Base-by-base conservation (phyloP, 2,888 invertebrate species). In the Aleiodes alternator region DNA sequence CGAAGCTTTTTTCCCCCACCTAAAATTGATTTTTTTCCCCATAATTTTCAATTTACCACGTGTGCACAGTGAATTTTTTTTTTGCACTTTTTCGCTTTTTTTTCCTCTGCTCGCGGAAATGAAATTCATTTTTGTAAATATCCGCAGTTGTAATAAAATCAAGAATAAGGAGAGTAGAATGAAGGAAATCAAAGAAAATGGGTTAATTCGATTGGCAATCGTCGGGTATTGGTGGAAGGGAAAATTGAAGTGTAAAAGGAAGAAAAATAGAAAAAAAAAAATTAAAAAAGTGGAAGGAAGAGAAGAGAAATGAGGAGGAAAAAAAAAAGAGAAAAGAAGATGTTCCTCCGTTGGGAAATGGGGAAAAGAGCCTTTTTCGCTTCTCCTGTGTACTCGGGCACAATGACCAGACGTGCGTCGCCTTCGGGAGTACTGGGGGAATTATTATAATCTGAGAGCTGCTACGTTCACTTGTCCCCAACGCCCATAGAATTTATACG, bases 401-500 rank as follows among this genome's bases (percentile, higher is more conserved):
- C 77, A 69, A 64, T 56, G 69, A 51, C 34, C 75, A 80, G 79
- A 81, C 80, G 80, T 80, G 80, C 69, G 23, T 70, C n/a, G 80
- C 79, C 79, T 81, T 75, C 56, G 53, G 59, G 72, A 75, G 59
- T 68, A 71, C 50, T 14, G 66, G 31, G 31, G 34, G 51, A 76
- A 76, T 78, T 72, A 78, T 78, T 72, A 68, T 70, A 76, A 76
- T 75, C 72, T 53, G 56, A 68, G 61, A 53, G 68, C 43, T 29
- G 56, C 59, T 59, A 61, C 23, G 51, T 50, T 56, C 69, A 38
- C 56, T n/a, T 43, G 59, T 43, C 61, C 51, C 38, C 66, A 72
- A 71, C 75, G 73, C 23, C 59, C 56, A 70, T 69, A 74, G 77
- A 79, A 76, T 84, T 84, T 79, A 81, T 83, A 80, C 79, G 76